Conservation (phyloP, 2,797 vertebrate species). For the Eidolon dupreanum region DNA sequence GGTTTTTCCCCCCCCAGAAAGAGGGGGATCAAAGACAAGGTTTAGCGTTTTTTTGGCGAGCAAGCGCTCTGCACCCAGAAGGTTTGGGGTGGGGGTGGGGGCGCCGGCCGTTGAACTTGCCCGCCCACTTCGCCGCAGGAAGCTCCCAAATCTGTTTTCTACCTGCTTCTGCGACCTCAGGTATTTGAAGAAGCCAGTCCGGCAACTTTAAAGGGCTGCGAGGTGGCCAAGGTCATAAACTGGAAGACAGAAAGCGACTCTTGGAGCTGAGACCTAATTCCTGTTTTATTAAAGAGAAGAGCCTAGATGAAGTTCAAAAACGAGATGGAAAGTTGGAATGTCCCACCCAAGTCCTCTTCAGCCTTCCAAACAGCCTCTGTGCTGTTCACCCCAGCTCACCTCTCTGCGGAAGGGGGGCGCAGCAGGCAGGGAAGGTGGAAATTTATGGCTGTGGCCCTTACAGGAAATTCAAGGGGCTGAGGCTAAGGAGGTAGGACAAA, state of each 20-base stretch:
- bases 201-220: background rate
- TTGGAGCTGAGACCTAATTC: slow-evolving; percentile 27
- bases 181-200: slow-evolving; percentile 37
- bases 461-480: background rate
- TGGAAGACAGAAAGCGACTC: slow-evolving; percentile 16
- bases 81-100: accelerated
- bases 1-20: background rate
- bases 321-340: background rate
- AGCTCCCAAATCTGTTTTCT: background rate
- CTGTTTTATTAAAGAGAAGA: slow-evolving; percentile 54
- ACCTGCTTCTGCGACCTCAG: slow-evolving; percentile 51
- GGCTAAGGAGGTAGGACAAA: background rate
- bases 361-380: background rate
- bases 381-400: slow-evolving; percentile 43
- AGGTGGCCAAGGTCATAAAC: slow-evolving; percentile 62
- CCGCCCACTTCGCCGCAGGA: background rate
- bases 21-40: background rate
- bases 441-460: background rate
- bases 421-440: background rate
- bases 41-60: background rate
- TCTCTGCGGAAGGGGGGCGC: background rate
- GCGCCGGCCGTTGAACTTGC: background rate
- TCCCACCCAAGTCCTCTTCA: background rate
- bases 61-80: accelerated
- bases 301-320: background rate